These are phyloP conservation scores for Elegia similella DNA, from an alignment of 2,888 invertebrate species.

Conservation along the genomic window DNA sequence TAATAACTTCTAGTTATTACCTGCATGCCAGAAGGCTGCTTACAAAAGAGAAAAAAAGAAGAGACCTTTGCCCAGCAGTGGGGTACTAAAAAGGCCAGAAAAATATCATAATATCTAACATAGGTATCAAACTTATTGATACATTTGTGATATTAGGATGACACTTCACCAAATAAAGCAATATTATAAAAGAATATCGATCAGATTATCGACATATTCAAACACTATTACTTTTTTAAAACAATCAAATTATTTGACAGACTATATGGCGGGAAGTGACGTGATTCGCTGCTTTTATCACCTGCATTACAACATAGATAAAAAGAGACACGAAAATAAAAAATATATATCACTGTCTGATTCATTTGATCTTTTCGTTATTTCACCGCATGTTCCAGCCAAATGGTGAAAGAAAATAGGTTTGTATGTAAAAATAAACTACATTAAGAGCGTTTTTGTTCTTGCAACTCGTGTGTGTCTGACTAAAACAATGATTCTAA, in stretches of 20 bases:
- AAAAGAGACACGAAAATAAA: constrained; percentile 24
- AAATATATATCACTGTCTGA: constrained; percentile 19
- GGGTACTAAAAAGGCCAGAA: too few relatives aligned
- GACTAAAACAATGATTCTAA: neutral
- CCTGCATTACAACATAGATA: constrained; percentile 15
- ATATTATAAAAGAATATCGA: neutral
- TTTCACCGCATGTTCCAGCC: neutral
- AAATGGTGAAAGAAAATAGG: neutral
- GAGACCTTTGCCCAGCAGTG: too few relatives aligned
- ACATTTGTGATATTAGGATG: neutral
- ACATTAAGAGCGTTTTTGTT: neutral
- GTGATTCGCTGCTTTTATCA: constrained; percentile 17
- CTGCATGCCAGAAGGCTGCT: too few relatives aligned
- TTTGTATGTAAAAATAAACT: neutral
- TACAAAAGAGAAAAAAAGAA: too few relatives aligned
- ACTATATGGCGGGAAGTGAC: constrained; percentile 20
- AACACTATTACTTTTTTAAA: constrained; percentile 8
- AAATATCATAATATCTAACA: too few relatives aligned
- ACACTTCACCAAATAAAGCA: neutral
- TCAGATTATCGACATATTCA: neutral
- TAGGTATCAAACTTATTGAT: too few relatives aligned
- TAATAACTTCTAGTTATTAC: too few relatives aligned
- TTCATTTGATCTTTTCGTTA: neutral
- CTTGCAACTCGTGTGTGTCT: neutral
- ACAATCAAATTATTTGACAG: constrained; percentile 13